Evolutionary conservation across 2,797 vertebrate species (phyloP).

Genomic region (Philypnodon macrostomus): DNA sequence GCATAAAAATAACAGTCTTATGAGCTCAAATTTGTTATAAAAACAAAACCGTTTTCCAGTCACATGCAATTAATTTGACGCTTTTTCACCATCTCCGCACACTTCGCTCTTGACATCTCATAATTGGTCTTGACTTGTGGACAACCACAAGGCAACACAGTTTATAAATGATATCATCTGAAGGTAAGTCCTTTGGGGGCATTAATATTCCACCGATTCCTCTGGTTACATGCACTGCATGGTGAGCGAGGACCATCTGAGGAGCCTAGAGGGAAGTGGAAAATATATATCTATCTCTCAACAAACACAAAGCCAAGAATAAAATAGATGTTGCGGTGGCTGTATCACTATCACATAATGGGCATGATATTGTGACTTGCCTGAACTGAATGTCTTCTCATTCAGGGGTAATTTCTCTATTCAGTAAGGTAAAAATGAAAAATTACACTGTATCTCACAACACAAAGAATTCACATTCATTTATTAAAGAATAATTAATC

Average conservation of each 20-base stretch:
- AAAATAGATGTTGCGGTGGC: too few species aligned
- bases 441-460: too few species aligned
- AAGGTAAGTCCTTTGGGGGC: conserved; percentile 20
- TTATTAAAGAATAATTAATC: too few species aligned
- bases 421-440: too few species aligned
- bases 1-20: not conserved
- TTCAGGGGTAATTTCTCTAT: too few species aligned
- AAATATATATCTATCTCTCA: conserved; percentile 10
- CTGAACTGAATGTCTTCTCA: too few species aligned
- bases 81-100: conserved; percentile 32
- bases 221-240: conserved; percentile 1
- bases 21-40: not conserved
- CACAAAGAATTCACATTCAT: too few species aligned
- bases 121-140: conserved; percentile 21
- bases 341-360: too few species aligned
- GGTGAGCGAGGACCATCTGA: conserved; percentile 23
- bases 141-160: conserved; percentile 16
- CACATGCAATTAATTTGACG: conserved; percentile 27
- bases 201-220: conserved; percentile 33
- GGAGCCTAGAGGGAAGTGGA: conserved; percentile 16
- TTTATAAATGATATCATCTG: conserved; percentile 51
- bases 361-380: too few species aligned
- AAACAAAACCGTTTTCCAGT: conserved; percentile 20
- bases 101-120: conserved; percentile 15
- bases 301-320: too few species aligned